Base-by-base conservation (phyloP, 2,113 vertebrate genomes). In the Arenaria interpres region DNA sequence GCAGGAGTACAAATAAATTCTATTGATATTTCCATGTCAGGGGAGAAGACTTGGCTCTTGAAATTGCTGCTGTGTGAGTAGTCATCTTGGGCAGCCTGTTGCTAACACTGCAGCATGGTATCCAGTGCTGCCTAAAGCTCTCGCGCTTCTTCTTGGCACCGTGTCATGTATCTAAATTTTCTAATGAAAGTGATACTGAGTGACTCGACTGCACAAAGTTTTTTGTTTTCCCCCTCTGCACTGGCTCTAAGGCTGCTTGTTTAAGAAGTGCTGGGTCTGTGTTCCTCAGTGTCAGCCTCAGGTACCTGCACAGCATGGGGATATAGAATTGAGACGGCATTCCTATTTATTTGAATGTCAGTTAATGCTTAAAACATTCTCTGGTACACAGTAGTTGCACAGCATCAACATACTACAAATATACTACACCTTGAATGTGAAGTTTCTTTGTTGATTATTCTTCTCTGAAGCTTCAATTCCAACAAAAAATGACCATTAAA, bases 101-200 rank as follows among this genome's bases (percentile, higher is more conserved):
- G 46, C n/a, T 66, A 27, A 32, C 25, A 10, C 24, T 35, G 6
- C 22, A 57, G 48, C 0, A 0, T 20, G 35, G 48, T 17, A 18
- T 14, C 24, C 25, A 7, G 50, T 3, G 32, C 16, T 37, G 9
- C 15, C 43, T 43, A 27, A 54, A 91, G 45, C 27, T 27, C 37
- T 71, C 13, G 32, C 5, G 1, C 43, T 64, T 28, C 24, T 74
- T 46, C 14, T 46, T 14, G 46, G 32, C 39, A 28, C 24, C 0
- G 2, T 35, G 43, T 41, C 2, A 0, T 2, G 17, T 63, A 41
- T 30, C 25, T 64, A 11, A 33, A 28, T 48, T 41, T 75, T 51
- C 33, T 25, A 24, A 3, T 64, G 68, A 54, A 85, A 91, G 30
- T 43, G 57, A 59, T 43, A 20, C 37, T 43, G 62, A 85, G 54